Conservation (phyloP, 1,140 invertebrate species). For the Elysia chlorotica region DNA sequence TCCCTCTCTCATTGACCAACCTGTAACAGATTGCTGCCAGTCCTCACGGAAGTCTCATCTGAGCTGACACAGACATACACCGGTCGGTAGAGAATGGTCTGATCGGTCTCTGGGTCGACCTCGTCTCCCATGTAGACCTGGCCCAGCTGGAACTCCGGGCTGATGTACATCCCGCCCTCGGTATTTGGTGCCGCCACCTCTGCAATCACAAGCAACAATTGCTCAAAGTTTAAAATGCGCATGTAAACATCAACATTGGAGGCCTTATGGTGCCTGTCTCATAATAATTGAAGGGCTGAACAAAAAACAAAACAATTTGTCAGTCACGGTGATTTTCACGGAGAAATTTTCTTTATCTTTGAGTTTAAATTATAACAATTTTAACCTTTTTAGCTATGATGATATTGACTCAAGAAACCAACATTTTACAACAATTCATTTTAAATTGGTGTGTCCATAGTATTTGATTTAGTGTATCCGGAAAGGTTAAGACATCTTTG, state of each 20-base stretch:
- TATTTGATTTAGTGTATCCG: too few relatives aligned
- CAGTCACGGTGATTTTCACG: too few relatives aligned
- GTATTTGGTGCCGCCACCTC: slow-evolving; percentile 75
- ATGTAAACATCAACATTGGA: neutral
- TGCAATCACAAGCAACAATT: slow-evolving; percentile 53
- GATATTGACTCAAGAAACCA: too few relatives aligned
- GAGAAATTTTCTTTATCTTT: too few relatives aligned
- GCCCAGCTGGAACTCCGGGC: slow-evolving; percentile 80
- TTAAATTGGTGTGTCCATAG: too few relatives aligned
- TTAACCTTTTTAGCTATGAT: too few relatives aligned
- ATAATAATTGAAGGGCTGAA: neutral
- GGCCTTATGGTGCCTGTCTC: neutral
- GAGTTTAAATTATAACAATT: too few relatives aligned
- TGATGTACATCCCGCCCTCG: slow-evolving; percentile 81
- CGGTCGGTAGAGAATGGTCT: slow-evolving; percentile 71
- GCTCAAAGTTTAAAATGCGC: neutral
- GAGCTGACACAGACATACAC: slow-evolving; percentile 70
- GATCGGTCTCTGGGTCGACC: slow-evolving; percentile 44
- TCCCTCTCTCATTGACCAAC: too few relatives aligned
- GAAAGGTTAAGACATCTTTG: too few relatives aligned
- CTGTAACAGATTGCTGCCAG: slow-evolving; percentile 24
- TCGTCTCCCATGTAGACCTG: slow-evolving; percentile 79
- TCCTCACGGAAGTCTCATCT: slow-evolving; percentile 19
- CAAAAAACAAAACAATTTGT: neutral
- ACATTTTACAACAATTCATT: too few relatives aligned